These are phyloP conservation scores for Etheostoma cragini DNA, from an alignment of 2,113 vertebrate species.

Conservation along the genomic window DNA sequence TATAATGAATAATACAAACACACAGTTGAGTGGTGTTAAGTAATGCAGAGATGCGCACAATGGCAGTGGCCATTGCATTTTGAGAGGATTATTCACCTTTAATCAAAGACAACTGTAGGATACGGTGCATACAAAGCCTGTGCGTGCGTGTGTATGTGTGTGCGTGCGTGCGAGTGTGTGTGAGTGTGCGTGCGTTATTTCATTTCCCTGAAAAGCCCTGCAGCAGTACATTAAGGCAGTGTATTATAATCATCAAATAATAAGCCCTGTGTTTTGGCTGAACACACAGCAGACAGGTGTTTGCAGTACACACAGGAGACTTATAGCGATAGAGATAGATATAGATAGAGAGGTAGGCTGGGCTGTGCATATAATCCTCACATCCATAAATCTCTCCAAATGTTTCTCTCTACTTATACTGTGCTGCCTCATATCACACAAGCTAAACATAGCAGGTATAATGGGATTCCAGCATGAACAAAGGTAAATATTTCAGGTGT, in stretches of 20 bases:
- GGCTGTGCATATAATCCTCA: background rate
- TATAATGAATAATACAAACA: background rate
- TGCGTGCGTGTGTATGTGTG: background rate
- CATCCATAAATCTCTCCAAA: background rate
- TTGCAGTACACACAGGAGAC: conserved; percentile 42
- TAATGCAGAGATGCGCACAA: background rate
- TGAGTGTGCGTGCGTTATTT: background rate
- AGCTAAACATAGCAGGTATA: background rate
- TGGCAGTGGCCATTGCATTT: background rate
- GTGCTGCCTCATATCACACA: background rate
- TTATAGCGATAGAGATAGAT: too few species aligned
- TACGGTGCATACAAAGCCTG: conserved; percentile 11
- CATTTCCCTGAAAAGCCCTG: conserved; percentile 25
- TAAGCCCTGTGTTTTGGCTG: conserved; percentile 36
- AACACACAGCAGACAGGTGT: conserved; percentile 54
- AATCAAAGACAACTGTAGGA: background rate
- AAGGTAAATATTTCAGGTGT: background rate
- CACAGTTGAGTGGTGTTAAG: background rate
- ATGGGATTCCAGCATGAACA: conserved; percentile 3
- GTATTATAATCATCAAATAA: conserved; percentile 42
- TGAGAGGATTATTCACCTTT: conserved; percentile 20
- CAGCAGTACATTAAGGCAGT: conserved; percentile 39
- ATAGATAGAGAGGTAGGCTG: background rate
- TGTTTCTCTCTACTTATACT: background rate
- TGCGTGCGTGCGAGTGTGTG: background rate